Base-by-base conservation (phyloP, 2,797 vertebrate species). In the Sternotherus odoratus region DNA sequence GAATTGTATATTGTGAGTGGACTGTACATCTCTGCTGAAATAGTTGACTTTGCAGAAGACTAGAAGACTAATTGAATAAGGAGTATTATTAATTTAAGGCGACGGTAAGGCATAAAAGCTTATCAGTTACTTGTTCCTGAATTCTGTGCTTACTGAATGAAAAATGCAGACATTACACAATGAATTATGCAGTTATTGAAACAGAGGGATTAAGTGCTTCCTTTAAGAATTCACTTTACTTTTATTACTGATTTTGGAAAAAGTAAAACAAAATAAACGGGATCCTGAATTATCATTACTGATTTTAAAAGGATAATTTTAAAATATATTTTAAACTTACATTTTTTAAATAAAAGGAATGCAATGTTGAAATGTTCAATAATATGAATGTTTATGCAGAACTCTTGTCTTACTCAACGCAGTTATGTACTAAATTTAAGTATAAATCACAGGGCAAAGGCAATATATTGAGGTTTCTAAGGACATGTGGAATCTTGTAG, bases 381-480 rank as follows among this genome's bases (percentile, higher is more conserved):
- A 23, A n/a, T 79, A 15, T 77, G 53, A 11, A 1, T 49, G 6
- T 56, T 85, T 97, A 87, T 93, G 2, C 53, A 56, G 30, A 94
- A 83, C 5, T 43, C 80, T 90, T n/a, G n/a, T 48, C 26, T 87
- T 93, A 4, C 6, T 60, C 77, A 69, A 69, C 39, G 66, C n/a
- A 69, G 66, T 39, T 69, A 39, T 69, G 23, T 36, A 24, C n/a
- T 69, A 90, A 86, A 91, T 79, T 51, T 48, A 88, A 50, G 2
- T 48, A 8, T 91, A 89, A 87, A 21, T 86, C 60, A 79, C 43
- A 83, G 95, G 81, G 75, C 13, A 83, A 28, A 94, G 86, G 93
- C 94, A 93, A 12, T 15, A 48, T 77, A 16, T 60, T 89, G 72
- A 87, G 88, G 83, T 96, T 94, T 91, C 87, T 83, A 89, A 94